phyloP scores from a whole-genome alignment of 2,888 invertebrate species.

The Sclerodermus sp. region DNA sequence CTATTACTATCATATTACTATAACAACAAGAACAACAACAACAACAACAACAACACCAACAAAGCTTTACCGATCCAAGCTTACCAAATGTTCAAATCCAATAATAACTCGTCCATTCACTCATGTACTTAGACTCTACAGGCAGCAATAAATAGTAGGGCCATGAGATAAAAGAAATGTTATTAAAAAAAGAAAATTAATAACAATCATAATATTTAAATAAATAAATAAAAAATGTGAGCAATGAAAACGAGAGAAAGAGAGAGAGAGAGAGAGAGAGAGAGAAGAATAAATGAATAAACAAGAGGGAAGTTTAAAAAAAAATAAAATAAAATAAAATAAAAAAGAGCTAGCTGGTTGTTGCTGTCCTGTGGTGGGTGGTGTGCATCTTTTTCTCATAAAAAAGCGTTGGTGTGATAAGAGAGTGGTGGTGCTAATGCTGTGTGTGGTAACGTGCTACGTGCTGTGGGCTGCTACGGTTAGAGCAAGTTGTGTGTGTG shows the following conservation, averaged over 20 bases:
- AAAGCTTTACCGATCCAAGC: no score
- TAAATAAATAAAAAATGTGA: no score
- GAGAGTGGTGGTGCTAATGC: slow-evolving; percentile 33
- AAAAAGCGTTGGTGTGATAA: slow-evolving; percentile 27
- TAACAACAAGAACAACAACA: no score
- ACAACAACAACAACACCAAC: no score
- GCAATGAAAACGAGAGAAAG: no score
- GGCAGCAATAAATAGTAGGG: slow-evolving; percentile 38
- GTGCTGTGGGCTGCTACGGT: slow-evolving; percentile 48
- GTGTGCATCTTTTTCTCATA: slow-evolving; percentile 29
- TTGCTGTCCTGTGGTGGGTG: slow-evolving; percentile 59
- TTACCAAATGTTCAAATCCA: no score
- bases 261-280: no score
- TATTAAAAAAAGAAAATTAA: no score
- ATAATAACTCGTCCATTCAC: no score
- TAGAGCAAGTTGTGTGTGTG: slow-evolving; percentile 58
- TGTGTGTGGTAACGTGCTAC: slow-evolving; percentile 35
- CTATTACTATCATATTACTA: no score
- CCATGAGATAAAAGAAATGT: neutral
- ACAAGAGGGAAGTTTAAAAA: neutral
- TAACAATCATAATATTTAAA: no score
- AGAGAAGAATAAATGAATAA: slow-evolving; percentile 8
- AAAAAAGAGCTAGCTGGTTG: slow-evolving; percentile 51
- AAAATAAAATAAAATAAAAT: slow-evolving; percentile 33
- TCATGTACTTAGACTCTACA: slow-evolving; percentile 29